Base-by-base conservation (phyloP, 2,797 vertebrate species). In the Microtus agrestis region DNA sequence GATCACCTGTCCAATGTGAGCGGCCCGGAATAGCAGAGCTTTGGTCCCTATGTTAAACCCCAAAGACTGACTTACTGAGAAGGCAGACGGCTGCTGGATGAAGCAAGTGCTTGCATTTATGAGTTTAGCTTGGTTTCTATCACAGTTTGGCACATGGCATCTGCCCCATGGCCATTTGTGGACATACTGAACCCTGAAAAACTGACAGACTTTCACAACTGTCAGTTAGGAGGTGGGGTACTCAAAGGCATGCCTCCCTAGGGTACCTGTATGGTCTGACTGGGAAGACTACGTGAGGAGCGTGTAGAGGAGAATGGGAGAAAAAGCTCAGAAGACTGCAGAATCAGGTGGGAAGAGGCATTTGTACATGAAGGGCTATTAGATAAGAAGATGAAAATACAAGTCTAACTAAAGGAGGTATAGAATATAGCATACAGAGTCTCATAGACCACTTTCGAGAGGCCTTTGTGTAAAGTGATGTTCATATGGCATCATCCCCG, bases 1-100 rank as follows among this genome's bases (percentile, higher is more conserved):
- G 91, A 93, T 73, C 93, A 93, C 59, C 95, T 93, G 91, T 84
- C 82, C 15, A 63, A 54, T 88, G 37, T 92, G 91, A 96, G 88
- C 91, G 63, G 90, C 80, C 56, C 37, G 27, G 74, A 96, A 91
- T 77, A 71, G 34, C 67, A 63, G 85, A 79, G 56, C 51, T 90
- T 87, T 96, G 91, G 63, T 85, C 93, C 23, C 31, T 79, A 11
- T n/a, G 8, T 77, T 67, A 79, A 94, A 65, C 65, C 17, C 90
- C 84, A 85, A 89, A 92, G 54, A 82, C 63, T 91, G 59, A 82
- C 76, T 94, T 63, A 89, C 89, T 91, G 93, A 87, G 81, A 97
- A 94, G 89, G 48, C 67, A 89, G 86, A 80, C 67, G 82, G 90
- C 21, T 94, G 13, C 9, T 40, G 69, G 76, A 40, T 46, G n/a